Evolutionary conservation across 2,797 vertebrate species (phyloP), one percentile per base, ranked within the genome.

Genomic region (Leuciscus waleckii): DNA sequence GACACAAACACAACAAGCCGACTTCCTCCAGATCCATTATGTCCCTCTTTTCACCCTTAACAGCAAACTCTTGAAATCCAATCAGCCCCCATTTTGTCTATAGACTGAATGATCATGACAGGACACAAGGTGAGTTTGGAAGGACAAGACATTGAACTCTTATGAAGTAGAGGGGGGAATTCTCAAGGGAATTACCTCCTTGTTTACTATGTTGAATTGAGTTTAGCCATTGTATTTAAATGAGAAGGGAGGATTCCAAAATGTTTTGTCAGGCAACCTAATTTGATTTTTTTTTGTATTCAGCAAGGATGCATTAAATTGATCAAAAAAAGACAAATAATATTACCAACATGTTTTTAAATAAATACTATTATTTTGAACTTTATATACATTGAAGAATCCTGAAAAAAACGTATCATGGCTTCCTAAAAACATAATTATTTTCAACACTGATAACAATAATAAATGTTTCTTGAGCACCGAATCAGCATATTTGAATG

Each of bases 141-240:
- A 49, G 2, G 2, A 65, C 26, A 17, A 68, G 79, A 49, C 41
- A 68, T 26, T 54, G 67, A 56, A 75, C 54, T 63, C 39, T 23
- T 61, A n/a, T 43, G 37, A 71, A 84, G 54, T 32, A 35, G 35
- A 43, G 17, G 16, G 54, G 41, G 69, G 29, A 58, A 69, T 32
- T 58, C 29, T 35, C 21, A 26, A 76, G 26, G 74, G 85, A 70
- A 70, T 70, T 39, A 39, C 65, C 75, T 79, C 58, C 21, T 76
- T 65, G 35, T 78, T 26, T 43, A 67, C 41, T 63, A 23, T 17
- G 65, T 73, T 73, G 35, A 69, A 43, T 61, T 23, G 10, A 32
- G 16, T 65, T 79, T 26, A 67, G 35, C 43, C 8, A 79, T 78
- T 87, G 75, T 87, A 83, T 87, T 73, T 74, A 79, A 87, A 83